Base-by-base conservation (phyloP, 2,797 vertebrate genomes). In the Phataginus tricuspis region DNA sequence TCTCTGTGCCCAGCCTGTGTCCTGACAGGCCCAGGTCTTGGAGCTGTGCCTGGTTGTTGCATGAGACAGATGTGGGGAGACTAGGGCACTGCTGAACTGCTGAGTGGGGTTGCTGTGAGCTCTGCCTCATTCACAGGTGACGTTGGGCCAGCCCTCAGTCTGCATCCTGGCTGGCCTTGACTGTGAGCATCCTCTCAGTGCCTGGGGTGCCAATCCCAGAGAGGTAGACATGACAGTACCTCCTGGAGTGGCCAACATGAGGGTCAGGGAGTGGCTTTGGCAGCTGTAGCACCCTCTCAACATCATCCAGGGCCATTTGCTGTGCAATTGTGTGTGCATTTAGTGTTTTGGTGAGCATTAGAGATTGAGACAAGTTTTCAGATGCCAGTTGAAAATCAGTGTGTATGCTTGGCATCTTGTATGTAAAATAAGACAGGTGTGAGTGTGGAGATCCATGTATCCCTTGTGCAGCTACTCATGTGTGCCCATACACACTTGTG, bases 401-500 rank as follows among this genome's bases (percentile, higher is more conserved):
- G 79, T 61, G 37, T 45, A 39, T 61, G 63, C 42, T 84, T 90
- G 19, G n/a, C 27, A 16, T 59, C 42, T 23, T 14, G 53, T 31
- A 4, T 31, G n/a, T 71, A 49, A 53, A 57, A 7, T 45, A 29
- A 77, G 49, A 57, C 31, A 57, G 37, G 39, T 23, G 25, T 69
- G 2, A 19, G 4, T 21, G 42, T 45, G 51, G 19, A 5, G 7
- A 27, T 53, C 45, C 2, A 7, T 42, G 18, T 66, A 31, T 57
- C 49, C 49, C 66, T 80, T 11, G 5, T 16, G 11, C 9, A 21
- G 74, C 31, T n/a, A 7, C 31, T 53, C 31, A 12, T 8, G 49
- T 29, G 1, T 23, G 29, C 19, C 14, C 57, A 29, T 14, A 31
- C 12, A 64, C 39, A n/a, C 19, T 0, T 0, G 31, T 25, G 14